Evolutionary conservation across 2,113 vertebrate genomes (phyloP).

Genomic region (Orycteropus afer): DNA sequence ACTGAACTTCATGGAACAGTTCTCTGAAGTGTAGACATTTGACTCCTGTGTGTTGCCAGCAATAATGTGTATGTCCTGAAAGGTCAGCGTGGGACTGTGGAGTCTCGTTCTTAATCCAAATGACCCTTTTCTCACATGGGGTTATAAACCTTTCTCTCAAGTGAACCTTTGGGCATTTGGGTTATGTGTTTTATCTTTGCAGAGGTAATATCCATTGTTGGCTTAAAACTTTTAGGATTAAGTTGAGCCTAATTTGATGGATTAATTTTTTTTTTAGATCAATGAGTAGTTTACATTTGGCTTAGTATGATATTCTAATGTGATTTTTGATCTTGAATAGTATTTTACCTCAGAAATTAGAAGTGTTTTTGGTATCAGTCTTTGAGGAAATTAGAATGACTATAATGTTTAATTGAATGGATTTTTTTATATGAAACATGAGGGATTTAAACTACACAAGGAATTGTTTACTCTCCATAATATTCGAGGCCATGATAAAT

Average conservation of each 20-base stretch:
- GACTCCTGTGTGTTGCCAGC: constrained; percentile 45
- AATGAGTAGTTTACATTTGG: too few relatives aligned
- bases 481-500: constrained; percentile 15
- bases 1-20: constrained; percentile 30
- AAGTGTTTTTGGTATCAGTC: background rate
- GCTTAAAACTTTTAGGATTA: constrained; percentile 46
- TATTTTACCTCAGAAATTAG: constrained; percentile 39
- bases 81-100: constrained; percentile 52
- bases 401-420: constrained; percentile 40
- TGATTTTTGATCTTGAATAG: constrained; percentile 29
- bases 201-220: constrained; percentile 47
- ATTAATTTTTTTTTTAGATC: constrained; percentile 23
- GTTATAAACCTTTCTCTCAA: constrained; percentile 55
- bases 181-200: constrained; percentile 44
- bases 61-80: constrained; percentile 15
- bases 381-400: constrained; percentile 31
- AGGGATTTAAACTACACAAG: constrained; percentile 21
- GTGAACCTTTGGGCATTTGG: constrained; percentile 49
- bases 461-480: background rate
- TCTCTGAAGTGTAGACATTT: constrained; percentile 53
- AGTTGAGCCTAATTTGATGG: constrained; percentile 56
- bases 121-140: constrained; percentile 47
- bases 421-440: constrained; percentile 31
- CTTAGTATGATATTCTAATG: constrained; percentile 33
- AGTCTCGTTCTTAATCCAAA: constrained; percentile 25